Percentiles rank a stretch among this genome's conserved stretches.
These are phyloP conservation scores for Drosophila auraria DNA, from an alignment of 1,140 invertebrate species.

Conservation along the genomic window DNA sequence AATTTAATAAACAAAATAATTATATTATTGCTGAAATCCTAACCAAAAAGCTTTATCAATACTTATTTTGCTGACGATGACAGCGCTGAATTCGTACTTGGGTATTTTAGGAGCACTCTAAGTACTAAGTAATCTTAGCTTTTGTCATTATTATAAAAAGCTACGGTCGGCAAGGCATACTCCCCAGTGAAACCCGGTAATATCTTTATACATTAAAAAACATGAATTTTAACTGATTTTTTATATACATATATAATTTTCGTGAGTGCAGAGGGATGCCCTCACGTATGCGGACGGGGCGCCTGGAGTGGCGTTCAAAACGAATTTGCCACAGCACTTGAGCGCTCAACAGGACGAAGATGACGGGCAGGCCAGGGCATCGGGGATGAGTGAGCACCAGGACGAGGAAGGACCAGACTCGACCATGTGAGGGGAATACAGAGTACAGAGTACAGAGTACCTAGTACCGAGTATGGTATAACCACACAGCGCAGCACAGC, in stretches of 20 bases:
- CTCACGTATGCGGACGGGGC: slow-evolving; percentile 53
- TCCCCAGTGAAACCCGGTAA: no score
- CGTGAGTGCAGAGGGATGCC: slow-evolving; percentile 23
- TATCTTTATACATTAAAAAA: no score
- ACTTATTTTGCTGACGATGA: no score
- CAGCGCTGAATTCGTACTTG: no score
- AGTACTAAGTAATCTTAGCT: no score
- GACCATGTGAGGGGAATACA: slow-evolving; percentile 14
- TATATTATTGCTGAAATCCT: no score
- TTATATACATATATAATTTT: neutral
- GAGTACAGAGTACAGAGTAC: neutral
- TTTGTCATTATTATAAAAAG: no score
- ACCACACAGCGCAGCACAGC: slow-evolving; percentile 45
- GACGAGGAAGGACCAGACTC: slow-evolving; percentile 10
- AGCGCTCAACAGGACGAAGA: slow-evolving; percentile 72
- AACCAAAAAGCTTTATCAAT: no score
- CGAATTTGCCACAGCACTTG: slow-evolving; percentile 83
- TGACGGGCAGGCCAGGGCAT: slow-evolving; percentile 41
- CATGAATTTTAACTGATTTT: no score
- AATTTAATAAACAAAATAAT: no score
- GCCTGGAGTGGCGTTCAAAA: slow-evolving; percentile 76
- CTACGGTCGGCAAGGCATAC: no score
- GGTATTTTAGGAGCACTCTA: no score
- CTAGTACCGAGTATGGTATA: neutral
- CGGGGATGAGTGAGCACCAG: slow-evolving; percentile 25